Conservation (phyloP, 1,140 invertebrate species). For the Ooceraea biroi region DNA sequence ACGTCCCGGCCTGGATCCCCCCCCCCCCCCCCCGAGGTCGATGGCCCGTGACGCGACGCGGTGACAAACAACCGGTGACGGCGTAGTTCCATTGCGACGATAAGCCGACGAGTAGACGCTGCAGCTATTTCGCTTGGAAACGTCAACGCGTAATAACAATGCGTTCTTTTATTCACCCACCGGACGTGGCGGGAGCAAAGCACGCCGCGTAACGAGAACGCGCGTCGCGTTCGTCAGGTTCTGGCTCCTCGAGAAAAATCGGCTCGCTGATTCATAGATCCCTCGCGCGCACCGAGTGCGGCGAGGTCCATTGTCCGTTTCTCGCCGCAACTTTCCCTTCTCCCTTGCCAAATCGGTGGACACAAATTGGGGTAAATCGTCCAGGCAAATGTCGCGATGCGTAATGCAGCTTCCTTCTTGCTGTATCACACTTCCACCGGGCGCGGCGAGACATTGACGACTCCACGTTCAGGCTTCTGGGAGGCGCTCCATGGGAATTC, state of each 20-base stretch:
- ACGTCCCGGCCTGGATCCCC: background rate
- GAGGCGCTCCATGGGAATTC: slow-evolving; percentile 2
- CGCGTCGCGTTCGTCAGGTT: background rate
- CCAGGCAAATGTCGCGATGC: slow-evolving; percentile 70
- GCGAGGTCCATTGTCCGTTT: slow-evolving; percentile 67
- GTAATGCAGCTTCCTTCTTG: slow-evolving; percentile 67
- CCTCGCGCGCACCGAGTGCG: slow-evolving; percentile 2
- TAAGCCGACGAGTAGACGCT: background rate
- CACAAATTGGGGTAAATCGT: slow-evolving; percentile 76
- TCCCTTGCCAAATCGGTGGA: slow-evolving; percentile 59
- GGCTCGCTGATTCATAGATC: slow-evolving; percentile 23
- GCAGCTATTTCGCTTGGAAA: no score
- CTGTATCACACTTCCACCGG: no score
- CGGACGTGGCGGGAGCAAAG: background rate
- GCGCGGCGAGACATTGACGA: no score
- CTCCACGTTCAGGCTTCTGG: no score
- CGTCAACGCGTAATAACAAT: background rate
- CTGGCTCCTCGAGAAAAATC: slow-evolving; percentile 21
- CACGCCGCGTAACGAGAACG: background rate
- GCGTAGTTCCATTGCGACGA: background rate
- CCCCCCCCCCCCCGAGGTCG: no score
- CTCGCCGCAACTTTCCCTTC: slow-evolving; percentile 47
- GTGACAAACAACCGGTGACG: background rate
- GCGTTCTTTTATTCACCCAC: background rate
- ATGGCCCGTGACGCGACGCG: no score